Evolutionary conservation across 1,140 invertebrate genomes (phyloP), one percentile per base, ranked within the genome.

Genomic region (Panagrolaimus sp.): DNA sequence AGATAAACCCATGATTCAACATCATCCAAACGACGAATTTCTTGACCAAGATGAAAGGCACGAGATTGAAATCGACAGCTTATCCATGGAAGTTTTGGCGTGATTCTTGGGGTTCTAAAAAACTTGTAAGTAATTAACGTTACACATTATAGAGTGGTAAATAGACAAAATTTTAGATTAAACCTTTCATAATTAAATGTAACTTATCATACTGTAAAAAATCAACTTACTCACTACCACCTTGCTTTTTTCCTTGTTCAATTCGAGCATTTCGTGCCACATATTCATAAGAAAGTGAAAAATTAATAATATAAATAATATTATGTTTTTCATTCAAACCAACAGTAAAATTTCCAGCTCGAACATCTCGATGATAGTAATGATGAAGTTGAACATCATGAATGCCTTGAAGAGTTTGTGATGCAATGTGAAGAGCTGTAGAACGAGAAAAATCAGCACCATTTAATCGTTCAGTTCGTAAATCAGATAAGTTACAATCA

Each of bases 301-400:
- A 58, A 14, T 58, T 28, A 14, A 58, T 21, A 58, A 58, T 58
- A 14, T 58, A 58, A 1, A 58, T 21, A n/a, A 21, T 28, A 4
- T n/a, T 12, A 26, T 58, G 52, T 12, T 58, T n/a, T 1, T 21
- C 21, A 12, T 28, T 28, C 17, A 58, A 10, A 12, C 52, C 52
- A 26, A 21, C 21, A 14, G 17, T n/a, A 58, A 58, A 58, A 26
- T 21, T 26, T 12, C 52, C 21, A 10, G 52, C 21, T 26, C 28
- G 21, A 8, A 58, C 5, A 17, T 26, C 21, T 2, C 52, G 52
- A 58, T 58, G 52, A 12, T 26, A 58, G 8, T 58, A 28, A 28
- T 58, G 15, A 58, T 58, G 52, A 12, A 58, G 28, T 28, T 58
- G 52, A 21, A 58, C 52, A 28, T 58, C 52, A 58, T 58, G 52